A percentile compares a stretch with the other conserved stretches of the same genome.
Conservation (phyloP, 2,113 vertebrate species). For the Camelus dromedarius region DNA sequence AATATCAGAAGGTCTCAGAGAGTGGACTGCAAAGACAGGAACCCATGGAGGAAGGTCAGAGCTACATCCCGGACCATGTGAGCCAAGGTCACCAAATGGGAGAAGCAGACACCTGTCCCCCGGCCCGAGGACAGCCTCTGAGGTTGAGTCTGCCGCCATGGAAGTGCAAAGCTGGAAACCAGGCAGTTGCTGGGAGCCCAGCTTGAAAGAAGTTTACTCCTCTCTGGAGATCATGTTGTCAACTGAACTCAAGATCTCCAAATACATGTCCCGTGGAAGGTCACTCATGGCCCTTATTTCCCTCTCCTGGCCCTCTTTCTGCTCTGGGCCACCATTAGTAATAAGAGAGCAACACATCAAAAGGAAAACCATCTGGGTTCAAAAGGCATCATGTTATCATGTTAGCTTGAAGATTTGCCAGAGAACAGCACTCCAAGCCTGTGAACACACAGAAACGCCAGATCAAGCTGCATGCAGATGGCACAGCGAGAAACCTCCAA, state of each 20-base stretch:
- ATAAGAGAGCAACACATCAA: background rate
- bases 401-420: background rate
- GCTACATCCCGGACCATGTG: background rate
- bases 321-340: background rate
- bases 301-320: background rate
- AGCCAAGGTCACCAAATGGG: background rate
- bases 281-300: background rate
- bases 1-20: slow-evolving; percentile 87
- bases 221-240: background rate
- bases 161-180: background rate
- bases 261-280: background rate
- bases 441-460: background rate
- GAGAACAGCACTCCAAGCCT: background rate
- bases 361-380: background rate
- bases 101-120: background rate
- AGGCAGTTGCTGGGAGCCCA: fast-evolving
- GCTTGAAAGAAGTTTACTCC: background rate
- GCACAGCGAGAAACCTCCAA: background rate
- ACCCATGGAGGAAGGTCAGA: slow-evolving; percentile 8
- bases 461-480: background rate
- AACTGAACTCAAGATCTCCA: background rate
- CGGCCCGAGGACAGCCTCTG: background rate
- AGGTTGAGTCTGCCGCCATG: background rate
- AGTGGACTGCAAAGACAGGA: slow-evolving; percentile 85
- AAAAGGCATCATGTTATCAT: background rate